Evolutionary conservation across 2,797 vertebrate genomes (phyloP).

Genomic region (Melanotaenia pygmaea): DNA sequence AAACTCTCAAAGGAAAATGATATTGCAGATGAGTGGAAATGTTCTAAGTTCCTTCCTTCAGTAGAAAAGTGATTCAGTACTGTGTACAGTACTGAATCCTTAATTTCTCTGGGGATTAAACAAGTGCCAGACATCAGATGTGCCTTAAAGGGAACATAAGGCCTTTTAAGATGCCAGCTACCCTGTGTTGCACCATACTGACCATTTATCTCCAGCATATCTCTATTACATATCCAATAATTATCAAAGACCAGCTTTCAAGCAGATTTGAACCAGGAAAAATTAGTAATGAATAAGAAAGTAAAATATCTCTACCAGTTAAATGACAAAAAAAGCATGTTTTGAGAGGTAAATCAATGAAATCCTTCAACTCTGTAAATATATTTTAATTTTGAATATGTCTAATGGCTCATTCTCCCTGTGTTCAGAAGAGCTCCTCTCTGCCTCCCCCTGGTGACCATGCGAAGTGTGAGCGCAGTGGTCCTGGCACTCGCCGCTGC

Average conservation of each 20-base stretch:
- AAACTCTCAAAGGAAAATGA: conserved; percentile 38
- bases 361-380: not conserved
- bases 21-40: conserved; percentile 30
- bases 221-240: conserved; percentile 13
- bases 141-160: conserved; percentile 48
- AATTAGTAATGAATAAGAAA: conserved; percentile 11
- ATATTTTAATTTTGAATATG: not conserved
- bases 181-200: conserved; percentile 46
- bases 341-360: not conserved
- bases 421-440: conserved; percentile 43
- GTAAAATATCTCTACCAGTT: conserved; percentile 1
- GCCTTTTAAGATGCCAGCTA: conserved; percentile 24
- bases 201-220: conserved; percentile 42
- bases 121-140: conserved; percentile 63
- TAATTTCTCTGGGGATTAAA: conserved; percentile 43
- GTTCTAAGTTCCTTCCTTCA: conserved; percentile 14
- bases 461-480: conserved; percentile 78
- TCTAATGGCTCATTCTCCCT: conserved; percentile 2
- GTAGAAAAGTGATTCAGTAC: conserved; percentile 1
- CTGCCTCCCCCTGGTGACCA: conserved; percentile 80
- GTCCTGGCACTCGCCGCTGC: conserved; percentile 79
- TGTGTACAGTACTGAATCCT: no score
- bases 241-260: conserved; percentile 8
- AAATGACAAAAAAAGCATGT: not conserved
- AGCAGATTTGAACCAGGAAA: not conserved